Base-by-base conservation (phyloP, 2,113 vertebrate genomes). In the Brachyhypopomus occidentalis region DNA sequence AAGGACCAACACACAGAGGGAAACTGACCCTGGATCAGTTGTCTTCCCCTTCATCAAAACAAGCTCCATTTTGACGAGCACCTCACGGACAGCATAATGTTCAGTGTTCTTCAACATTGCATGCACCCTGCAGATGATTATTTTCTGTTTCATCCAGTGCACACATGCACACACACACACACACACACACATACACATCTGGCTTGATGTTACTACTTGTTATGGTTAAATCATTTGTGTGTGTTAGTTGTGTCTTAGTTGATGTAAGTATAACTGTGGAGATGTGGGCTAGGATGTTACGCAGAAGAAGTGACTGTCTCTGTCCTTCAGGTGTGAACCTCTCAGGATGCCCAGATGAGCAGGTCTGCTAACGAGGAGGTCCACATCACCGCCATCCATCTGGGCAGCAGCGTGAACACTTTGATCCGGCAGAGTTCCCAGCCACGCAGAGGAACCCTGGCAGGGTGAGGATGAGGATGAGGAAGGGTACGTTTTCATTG, bases 261-360 rank as follows among this genome's bases (percentile, higher is more conserved):
- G 41, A 48, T 48, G 5, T 48, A 48, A 5, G 11, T 48, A 48
- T 48, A 48, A 48, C 9, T 1, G 11, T 38, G 38, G 60, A 23
- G 1, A 9, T 16, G 25, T 14, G 14, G 60, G 60, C 16, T 2
- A 27, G 20, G 30, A 20, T 74, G 20, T 19, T 4, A 30, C 56
- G 5, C 30, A 19, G 20, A 8, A 75, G 58, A 52, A 0, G 27
- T 2, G 2, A 52, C 27, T 9, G 23, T 27, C 22, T 38, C 22
- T 55, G 14, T n/a, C 41, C n/a, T 78, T 70, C 45, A 12, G 12
- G 45, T 11, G 58, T 59, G 17, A 70, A 58, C 30, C 52, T 70
- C 77, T 78, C 52, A 41, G 20, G 25, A 27, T 78, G 20, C 23
- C 52, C 8, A 23, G 30, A 70, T 34, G 20, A 77, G 64, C 60